These are phyloP conservation scores for Phthorimaea operculella DNA, from an alignment of 1,140 invertebrate genomes.

Conservation along the genomic window DNA sequence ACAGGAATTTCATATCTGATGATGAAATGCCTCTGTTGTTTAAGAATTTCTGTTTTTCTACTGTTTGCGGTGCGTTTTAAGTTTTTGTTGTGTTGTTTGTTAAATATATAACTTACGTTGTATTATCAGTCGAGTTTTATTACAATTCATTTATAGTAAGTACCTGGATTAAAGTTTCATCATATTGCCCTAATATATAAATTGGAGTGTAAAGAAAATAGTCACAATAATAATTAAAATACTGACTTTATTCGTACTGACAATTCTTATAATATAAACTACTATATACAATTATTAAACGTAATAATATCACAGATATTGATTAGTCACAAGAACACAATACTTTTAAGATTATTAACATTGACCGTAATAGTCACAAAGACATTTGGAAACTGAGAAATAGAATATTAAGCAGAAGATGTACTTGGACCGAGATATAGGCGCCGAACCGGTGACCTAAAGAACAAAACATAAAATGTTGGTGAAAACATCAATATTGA, in stretches of 20 bases:
- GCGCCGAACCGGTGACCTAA: constrained; percentile 15
- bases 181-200: too few species aligned
- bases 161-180: too few species aligned
- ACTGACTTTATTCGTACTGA: too few species aligned
- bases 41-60: constrained; percentile 75
- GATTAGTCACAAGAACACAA: constrained; percentile 9
- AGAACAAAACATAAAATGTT: constrained; percentile 8
- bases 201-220: too few species aligned
- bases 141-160: too few species aligned
- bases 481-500: too few species aligned
- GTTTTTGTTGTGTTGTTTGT: constrained; percentile 9
- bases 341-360: constrained; percentile 12
- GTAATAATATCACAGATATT: constrained; percentile 29
- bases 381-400: constrained; percentile 17
- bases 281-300: constrained; percentile 8
- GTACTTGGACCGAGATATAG: constrained; percentile 3
- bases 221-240: too few species aligned
- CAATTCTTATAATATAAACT: background rate
- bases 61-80: constrained; percentile 43
- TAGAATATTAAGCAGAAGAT: constrained; percentile 14
- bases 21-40: constrained; percentile 75
- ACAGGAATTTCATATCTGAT: constrained; percentile 79
- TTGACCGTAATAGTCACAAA: constrained; percentile 16
- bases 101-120: constrained; percentile 13
- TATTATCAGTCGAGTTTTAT: background rate